Percentiles rank a stretch among this genome's conserved stretches.
Conservation (phyloP, 1,140 invertebrate species). For the Idris sp. region DNA sequence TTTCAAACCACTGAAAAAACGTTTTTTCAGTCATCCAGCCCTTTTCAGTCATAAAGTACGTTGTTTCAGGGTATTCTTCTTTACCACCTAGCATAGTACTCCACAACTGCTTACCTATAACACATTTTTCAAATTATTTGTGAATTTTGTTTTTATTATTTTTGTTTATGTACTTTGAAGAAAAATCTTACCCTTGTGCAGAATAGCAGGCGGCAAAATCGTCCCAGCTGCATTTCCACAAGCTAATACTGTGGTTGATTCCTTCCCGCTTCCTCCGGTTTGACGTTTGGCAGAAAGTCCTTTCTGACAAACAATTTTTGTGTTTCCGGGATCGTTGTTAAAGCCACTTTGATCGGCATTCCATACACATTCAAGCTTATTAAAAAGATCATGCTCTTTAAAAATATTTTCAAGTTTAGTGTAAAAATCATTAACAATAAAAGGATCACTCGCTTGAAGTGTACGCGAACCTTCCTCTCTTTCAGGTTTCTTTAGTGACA, state of each 20-base stretch:
- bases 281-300: constrained; percentile 13
- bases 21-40: constrained; percentile 19
- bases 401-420: constrained; percentile 8
- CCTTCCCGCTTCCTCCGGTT: constrained; percentile 5
- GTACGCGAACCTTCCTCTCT: constrained; percentile 14
- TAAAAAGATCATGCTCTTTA: background rate
- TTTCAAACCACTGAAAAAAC: constrained; percentile 8
- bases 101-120: constrained; percentile 19
- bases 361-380: constrained; percentile 5
- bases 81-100: constrained; percentile 16
- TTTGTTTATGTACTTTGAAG: too few species aligned
- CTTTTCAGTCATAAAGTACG: constrained; percentile 26
- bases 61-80: constrained; percentile 7
- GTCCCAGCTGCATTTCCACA: constrained; percentile 3
- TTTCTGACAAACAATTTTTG: constrained; percentile 9
- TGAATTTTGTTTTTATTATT: too few species aligned
- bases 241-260: constrained; percentile 10
- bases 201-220: too few species aligned
- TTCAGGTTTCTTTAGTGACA: too few species aligned
- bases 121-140: background rate
- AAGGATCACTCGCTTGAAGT: constrained; percentile 3
- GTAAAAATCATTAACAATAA: constrained; percentile 17
- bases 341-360: constrained; percentile 13
- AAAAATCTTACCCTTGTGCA: background rate
- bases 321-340: too few species aligned